These are phyloP conservation scores for Candidula unifasciata DNA, from an alignment of 2,888 invertebrate genomes.

Conservation along the genomic window DNA sequence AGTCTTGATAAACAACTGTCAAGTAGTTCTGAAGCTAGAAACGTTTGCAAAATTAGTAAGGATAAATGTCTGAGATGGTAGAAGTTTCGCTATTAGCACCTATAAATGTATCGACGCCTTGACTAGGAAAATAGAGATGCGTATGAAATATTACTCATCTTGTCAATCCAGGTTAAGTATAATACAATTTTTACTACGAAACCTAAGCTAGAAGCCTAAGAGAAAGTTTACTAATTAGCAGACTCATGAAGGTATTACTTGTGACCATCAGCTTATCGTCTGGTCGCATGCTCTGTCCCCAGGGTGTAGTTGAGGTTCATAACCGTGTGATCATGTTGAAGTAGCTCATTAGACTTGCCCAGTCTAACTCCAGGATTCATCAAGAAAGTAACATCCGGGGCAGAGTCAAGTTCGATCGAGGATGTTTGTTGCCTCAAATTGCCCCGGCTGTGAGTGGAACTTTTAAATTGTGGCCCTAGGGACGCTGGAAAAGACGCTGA, in stretches of 20 bases:
- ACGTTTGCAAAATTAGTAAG: too few relatives aligned
- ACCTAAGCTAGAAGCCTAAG: too few relatives aligned
- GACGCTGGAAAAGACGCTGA: not conserved
- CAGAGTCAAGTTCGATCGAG: constrained; percentile 24
- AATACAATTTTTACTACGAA: too few relatives aligned
- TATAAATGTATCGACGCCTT: too few relatives aligned
- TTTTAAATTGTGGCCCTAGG: constrained; percentile 38
- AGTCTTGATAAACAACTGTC: too few relatives aligned
- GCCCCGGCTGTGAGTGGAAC: not conserved
- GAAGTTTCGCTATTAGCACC: too few relatives aligned
- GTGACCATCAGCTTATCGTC: not conserved
- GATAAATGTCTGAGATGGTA: too few relatives aligned
- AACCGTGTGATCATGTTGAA: not conserved
- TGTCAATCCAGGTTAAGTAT: too few relatives aligned
- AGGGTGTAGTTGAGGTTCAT: constrained; percentile 3
- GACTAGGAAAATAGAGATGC: too few relatives aligned
- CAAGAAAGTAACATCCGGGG: not conserved
- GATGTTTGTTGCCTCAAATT: constrained; percentile 42
- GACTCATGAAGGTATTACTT: not conserved
- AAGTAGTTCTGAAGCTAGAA: too few relatives aligned
- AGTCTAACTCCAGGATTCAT: not conserved
- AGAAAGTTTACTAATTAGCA: too few relatives aligned
- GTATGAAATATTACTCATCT: too few relatives aligned
- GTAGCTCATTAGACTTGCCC: constrained; percentile 34
- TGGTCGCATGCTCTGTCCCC: not conserved